Percentiles rank a stretch among this genome's conserved stretches.
These are phyloP conservation scores for Calliphora vicina DNA, from an alignment of 1,140 invertebrate genomes.

Conservation along the genomic window DNA sequence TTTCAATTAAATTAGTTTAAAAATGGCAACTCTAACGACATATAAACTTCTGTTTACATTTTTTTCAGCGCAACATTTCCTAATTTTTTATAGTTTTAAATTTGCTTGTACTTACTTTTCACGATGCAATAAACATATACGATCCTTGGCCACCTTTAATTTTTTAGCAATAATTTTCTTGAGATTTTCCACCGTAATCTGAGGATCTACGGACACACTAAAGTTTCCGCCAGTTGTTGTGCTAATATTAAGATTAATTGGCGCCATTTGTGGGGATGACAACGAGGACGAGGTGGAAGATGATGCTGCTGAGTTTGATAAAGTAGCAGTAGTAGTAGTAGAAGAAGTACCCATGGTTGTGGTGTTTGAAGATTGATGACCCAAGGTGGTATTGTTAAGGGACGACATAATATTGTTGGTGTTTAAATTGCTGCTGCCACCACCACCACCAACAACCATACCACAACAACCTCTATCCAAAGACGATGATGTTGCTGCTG, in stretches of 20 bases:
- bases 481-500: background rate
- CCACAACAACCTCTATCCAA: background rate
- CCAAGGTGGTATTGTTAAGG: constrained; percentile 11
- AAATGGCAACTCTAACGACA: no score
- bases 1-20: no score
- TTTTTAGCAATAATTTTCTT: constrained; percentile 92
- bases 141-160: constrained; percentile 89
- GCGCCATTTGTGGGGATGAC: constrained; percentile 37
- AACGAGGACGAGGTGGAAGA: constrained; percentile 4
- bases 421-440: background rate
- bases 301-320: constrained; percentile 13
- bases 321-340: background rate
- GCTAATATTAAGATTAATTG: constrained; percentile 81
- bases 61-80: background rate
- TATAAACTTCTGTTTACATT: background rate
- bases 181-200: constrained; percentile 84
- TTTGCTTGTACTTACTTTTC: constrained; percentile 77
- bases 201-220: constrained; percentile 78
- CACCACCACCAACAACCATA: background rate
- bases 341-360: background rate
- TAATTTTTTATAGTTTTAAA: background rate
- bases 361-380: constrained; percentile 23
- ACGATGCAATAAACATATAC: constrained; percentile 88
- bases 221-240: constrained; percentile 92
- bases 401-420: constrained; percentile 12